Evolutionary conservation across 2,113 vertebrate genomes (phyloP).

Genomic region (Herpetotheres cachinnans): DNA sequence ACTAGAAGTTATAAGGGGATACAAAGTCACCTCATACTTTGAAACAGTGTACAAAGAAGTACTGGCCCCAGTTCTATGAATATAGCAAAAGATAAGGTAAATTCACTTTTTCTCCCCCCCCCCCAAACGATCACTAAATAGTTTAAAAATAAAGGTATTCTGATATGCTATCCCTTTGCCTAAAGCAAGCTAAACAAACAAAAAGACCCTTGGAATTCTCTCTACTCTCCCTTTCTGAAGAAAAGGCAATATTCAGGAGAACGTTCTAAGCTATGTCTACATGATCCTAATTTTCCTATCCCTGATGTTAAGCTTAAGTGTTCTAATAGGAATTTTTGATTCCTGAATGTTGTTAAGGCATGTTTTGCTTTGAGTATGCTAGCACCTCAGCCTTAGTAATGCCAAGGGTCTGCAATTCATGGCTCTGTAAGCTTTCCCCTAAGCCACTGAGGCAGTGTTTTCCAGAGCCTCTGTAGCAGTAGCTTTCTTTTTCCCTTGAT

Average conservation of each 20-base stretch:
- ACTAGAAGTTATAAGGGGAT: not conserved
- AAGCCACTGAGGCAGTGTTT: not conserved
- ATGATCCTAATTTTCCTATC: not conserved
- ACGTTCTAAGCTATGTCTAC: not conserved
- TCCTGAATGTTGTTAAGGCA: not conserved
- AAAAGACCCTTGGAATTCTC: not conserved
- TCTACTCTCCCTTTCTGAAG: not conserved
- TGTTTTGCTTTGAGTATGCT: not conserved
- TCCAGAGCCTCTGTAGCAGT: not conserved
- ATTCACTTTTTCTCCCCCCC: not conserved
- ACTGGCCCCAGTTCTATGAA: not conserved
- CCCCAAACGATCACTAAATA: not conserved
- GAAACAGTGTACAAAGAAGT: not conserved
- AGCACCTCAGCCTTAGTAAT: not conserved
- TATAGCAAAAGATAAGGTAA: not conserved
- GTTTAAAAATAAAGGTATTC: not conserved
- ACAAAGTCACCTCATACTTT: not conserved
- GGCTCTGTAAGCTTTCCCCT: not conserved
- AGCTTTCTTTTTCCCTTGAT: not conserved
- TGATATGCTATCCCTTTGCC: not conserved
- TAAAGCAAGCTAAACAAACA: not conserved
- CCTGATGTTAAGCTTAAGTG: not conserved
- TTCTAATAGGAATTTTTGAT: not conserved
- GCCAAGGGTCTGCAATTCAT: not conserved
- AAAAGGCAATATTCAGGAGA: not conserved